Conservation (phyloP, 2,888 invertebrate species). For the Scaptomyza tumidula region DNA sequence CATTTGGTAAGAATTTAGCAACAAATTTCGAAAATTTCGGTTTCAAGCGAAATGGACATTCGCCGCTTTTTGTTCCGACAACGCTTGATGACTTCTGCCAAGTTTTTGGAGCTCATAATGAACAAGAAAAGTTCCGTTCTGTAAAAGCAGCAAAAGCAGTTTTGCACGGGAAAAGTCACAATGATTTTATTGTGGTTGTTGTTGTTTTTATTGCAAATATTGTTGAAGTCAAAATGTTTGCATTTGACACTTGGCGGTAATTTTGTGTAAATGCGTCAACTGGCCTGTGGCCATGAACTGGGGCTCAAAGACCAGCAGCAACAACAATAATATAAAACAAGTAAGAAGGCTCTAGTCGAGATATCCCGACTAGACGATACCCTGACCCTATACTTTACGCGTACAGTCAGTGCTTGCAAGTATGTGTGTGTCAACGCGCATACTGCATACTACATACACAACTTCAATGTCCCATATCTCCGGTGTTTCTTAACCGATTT, state of each 20-base stretch:
- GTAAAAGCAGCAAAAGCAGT: slow-evolving; percentile 7
- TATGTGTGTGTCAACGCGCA: too few relatives aligned
- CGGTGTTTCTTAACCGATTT: too few relatives aligned
- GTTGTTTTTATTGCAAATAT: slow-evolving; percentile 76
- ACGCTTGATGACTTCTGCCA: slow-evolving; percentile 28
- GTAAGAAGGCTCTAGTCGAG: too few relatives aligned
- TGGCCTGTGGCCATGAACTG: slow-evolving; percentile 61
- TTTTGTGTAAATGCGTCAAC: slow-evolving; percentile 80
- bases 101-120: slow-evolving; percentile 23
- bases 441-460: too few relatives aligned
- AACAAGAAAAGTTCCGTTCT: slow-evolving; percentile 42
- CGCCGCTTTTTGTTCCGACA: slow-evolving; percentile 32
- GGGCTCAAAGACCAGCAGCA: slow-evolving; percentile 2
- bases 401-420: too few relatives aligned
- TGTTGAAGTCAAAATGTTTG: slow-evolving; percentile 73
- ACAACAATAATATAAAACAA: slow-evolving; percentile 4
- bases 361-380: too few relatives aligned
- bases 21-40: slow-evolving; percentile 33
- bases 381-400: too few relatives aligned
- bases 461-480: too few relatives aligned
- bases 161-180: slow-evolving; percentile 19
- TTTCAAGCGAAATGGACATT: slow-evolving; percentile 36
- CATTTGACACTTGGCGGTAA: slow-evolving; percentile 77
- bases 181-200: background rate
- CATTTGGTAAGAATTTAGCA: slow-evolving; percentile 28